Base-by-base conservation (phyloP, 2,888 invertebrate species). In the Eilema griseolum region DNA sequence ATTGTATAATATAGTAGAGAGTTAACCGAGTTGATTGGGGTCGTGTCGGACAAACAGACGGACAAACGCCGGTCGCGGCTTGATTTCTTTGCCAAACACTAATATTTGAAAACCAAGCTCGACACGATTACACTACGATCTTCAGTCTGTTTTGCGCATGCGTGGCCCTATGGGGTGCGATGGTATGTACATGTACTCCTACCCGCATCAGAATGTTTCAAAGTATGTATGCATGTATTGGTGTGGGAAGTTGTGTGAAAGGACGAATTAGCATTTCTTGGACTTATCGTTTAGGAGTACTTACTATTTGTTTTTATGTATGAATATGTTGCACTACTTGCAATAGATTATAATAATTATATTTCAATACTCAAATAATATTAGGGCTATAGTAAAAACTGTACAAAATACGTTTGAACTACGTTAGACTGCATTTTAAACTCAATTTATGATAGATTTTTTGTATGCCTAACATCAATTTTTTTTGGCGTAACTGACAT, bases 31-130 rank as follows among this genome's bases (percentile, higher is more conserved):
- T 85, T 88, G 90, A 89, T 89, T 87, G 87, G 88, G 86, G 88
- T 87, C 78, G 84, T 73, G 74, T 76, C 75, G 74, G 57, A 78
- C 82, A 83, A 83, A 83, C 83, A 85, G 68, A 83, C 84, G 82
- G 72, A 82, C 86, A 80, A 77, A 83, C 84, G 82, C 71, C 82
- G 83, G 85, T 84, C 85, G 78, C 85, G 87, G 86, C 86, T 90
- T 88, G 88, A 91, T 91, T 93, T 94, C 94, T 94, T 94, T 94
- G 93, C 85, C 94, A 94, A 94, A 94, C 92, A 94, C 92, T 91
- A 94, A 94, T 94, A 94, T 94, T 94, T 94, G 93, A 90, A 90
- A 92, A 87, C 89, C 86, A 84, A 88, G 88, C 85, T 85, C 84
- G 84, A 83, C 84, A 81, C 90, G 90, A 91, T 93, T 91, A 91